phyloP scores from a whole-genome alignment of 2,113 vertebrate genomes.

The Henicopernis longicauda region DNA sequence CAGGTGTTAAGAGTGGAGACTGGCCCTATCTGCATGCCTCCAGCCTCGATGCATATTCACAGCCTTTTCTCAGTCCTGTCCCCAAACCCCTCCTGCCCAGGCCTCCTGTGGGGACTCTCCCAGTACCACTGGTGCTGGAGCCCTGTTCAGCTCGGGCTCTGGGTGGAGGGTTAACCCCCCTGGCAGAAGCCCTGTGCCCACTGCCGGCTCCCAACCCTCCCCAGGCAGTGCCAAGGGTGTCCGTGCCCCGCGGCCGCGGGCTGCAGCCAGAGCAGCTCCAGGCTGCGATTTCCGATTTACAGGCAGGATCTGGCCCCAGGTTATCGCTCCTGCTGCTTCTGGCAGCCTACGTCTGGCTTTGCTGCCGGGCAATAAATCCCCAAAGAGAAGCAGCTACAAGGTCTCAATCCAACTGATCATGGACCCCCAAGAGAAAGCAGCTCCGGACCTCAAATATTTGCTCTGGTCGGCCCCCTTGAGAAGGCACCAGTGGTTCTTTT shows the following conservation, averaged over 20 bases:
- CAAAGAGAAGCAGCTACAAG: neutral
- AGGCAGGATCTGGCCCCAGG: neutral
- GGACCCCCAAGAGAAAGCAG: neutral
- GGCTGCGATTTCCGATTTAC: rapidly evolving
- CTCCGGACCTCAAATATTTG: neutral
- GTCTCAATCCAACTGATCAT: neutral
- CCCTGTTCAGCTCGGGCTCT: neutral
- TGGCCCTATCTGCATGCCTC: neutral
- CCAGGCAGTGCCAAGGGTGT: neutral
- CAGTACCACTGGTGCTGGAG: neutral
- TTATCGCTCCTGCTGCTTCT: neutral
- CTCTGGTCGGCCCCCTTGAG: neutral
- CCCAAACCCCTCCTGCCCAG: neutral
- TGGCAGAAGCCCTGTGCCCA: neutral
- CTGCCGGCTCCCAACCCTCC: neutral
- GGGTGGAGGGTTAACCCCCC: neutral
- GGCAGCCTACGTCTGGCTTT: neutral
- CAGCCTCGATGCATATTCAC: neutral
- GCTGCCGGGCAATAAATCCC: neutral
- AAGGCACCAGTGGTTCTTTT: neutral
- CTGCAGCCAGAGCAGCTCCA: neutral
- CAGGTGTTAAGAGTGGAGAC: constrained; percentile 10
- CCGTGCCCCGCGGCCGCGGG: rapidly evolving
- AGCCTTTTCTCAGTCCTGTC: neutral
- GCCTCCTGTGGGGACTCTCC: neutral